Evolutionary conservation across 2,888 invertebrate genomes (phyloP), one percentile per base, ranked within the genome.

Genomic region (Zootermopsis nevadensis): DNA sequence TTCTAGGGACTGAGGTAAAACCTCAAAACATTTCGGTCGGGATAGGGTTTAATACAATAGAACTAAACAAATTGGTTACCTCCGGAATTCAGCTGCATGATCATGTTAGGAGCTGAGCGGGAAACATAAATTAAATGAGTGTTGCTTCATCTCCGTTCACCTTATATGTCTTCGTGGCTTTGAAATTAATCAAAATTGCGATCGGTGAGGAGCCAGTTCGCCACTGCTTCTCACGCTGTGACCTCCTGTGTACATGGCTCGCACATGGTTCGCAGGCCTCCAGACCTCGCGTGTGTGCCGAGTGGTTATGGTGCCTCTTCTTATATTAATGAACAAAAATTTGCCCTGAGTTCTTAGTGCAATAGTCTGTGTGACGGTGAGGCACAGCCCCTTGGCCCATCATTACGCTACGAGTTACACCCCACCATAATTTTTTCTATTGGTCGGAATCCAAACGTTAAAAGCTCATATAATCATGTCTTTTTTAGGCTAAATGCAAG

Each of bases 241-340:
- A 69, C 69, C 69, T 69, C n/a, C 60, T 60, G 60, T 60, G n/a
- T 60, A 60, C 60, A 60, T 15, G 48, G 48, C 48, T 48, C 48
- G 66, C 66, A 66, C 66, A 66, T 66, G 66, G n/a, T n/a, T n/a
- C 66, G 27, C 66, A 66, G 7, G 27, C 30, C 33, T 19, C 60
- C 27, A 27, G 27, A 2, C 8, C 53, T 15, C 53, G 33, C 33
- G 8, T 24, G 69, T 22, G 69, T 69, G 69, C 19, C 19, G 27
- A 67, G 67, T 31, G 69, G 31, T 69, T 69, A 69, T 69, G 69
- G 8, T 69, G 33, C 69, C 60, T 69, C 19, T 69, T 69, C 69
- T 69, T 69, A 69, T 69, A 69, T 69, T 69, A 69, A 69, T 69
- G 69, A 69, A 69, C 69, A 69, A 31, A 69, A 69, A 33, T 69